Conservation (phyloP, 2,888 invertebrate genomes). For the Tubulanus polymorphus region DNA sequence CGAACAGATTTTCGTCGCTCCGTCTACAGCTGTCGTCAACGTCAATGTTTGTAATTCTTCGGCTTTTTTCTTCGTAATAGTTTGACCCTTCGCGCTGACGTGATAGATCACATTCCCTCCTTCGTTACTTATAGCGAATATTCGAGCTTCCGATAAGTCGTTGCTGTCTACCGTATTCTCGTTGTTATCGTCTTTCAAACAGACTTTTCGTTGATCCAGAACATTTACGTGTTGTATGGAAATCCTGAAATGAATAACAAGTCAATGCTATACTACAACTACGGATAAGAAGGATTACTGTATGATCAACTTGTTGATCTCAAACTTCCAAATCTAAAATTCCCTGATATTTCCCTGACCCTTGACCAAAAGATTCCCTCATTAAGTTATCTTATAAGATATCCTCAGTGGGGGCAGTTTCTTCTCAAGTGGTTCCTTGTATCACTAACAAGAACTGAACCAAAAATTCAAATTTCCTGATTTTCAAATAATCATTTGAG, state of each 20-base stretch:
- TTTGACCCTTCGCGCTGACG: slow-evolving; percentile 43
- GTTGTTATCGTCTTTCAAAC: slow-evolving; percentile 18
- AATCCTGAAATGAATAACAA: slow-evolving; percentile 31
- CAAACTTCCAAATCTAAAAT: no score
- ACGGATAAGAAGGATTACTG: no score
- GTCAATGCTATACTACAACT: no score
- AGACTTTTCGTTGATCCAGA: slow-evolving; percentile 45
- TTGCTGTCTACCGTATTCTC: slow-evolving; percentile 31
- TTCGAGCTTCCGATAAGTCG: slow-evolving; percentile 57
- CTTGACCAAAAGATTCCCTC: no score
- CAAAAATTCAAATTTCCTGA: no score
- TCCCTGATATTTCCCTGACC: no score
- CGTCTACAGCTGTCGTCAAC: slow-evolving; percentile 57
- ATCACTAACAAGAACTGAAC: no score
- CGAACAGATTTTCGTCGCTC: slow-evolving; percentile 29
- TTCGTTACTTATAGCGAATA: slow-evolving; percentile 77
- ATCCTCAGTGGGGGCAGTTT: no score
- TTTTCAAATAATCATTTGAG: no score
- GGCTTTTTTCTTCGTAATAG: slow-evolving; percentile 51
- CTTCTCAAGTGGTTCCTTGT: no score
- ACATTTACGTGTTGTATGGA: slow-evolving; percentile 58
- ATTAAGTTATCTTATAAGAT: no score
- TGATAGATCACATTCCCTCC: slow-evolving; percentile 68
- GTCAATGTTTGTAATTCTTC: slow-evolving; percentile 55
- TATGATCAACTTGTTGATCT: no score